These are phyloP conservation scores for Autographa gamma DNA, from an alignment of 2,888 invertebrate species.

Conservation along the genomic window DNA sequence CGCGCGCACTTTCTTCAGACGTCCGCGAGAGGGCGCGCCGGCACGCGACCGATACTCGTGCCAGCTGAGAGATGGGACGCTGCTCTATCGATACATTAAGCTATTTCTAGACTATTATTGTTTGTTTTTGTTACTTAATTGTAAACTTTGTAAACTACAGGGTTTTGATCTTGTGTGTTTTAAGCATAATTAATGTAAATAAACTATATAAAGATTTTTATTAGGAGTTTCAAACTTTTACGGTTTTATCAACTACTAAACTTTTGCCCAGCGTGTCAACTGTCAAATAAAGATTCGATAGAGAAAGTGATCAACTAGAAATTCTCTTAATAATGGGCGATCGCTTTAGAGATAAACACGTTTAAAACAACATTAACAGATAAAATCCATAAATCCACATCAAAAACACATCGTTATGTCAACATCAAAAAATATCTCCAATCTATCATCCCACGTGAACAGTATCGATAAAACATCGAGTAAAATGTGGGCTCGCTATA, in stretches of 20 bases:
- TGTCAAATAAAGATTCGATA: neutral
- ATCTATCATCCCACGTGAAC: neutral
- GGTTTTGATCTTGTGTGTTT: too few relatives aligned
- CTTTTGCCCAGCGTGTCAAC: too few relatives aligned
- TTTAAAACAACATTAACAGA: neutral
- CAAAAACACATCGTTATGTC: neutral
- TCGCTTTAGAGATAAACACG: neutral
- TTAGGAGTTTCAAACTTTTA: too few relatives aligned
- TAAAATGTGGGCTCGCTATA: slow-evolving; percentile 41
- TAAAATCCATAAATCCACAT: neutral
- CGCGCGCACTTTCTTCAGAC: slow-evolving; percentile 73
- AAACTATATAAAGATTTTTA: too few relatives aligned
- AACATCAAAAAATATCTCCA: neutral
- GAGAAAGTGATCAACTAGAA: neutral
- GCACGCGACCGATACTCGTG: slow-evolving; percentile 86
- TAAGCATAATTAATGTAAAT: too few relatives aligned
- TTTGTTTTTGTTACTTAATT: neutral
- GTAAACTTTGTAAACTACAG: neutral
- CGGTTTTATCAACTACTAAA: too few relatives aligned
- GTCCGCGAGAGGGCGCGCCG: slow-evolving; percentile 76
- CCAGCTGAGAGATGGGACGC: slow-evolving; percentile 60
- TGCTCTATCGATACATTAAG: slow-evolving; percentile 38
- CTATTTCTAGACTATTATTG: neutral
- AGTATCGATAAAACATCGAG: slow-evolving; percentile 56
- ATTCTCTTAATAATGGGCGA: neutral